Evolutionary conservation across 2,888 invertebrate genomes (phyloP).

Genomic region (Resseliella maxima): DNA sequence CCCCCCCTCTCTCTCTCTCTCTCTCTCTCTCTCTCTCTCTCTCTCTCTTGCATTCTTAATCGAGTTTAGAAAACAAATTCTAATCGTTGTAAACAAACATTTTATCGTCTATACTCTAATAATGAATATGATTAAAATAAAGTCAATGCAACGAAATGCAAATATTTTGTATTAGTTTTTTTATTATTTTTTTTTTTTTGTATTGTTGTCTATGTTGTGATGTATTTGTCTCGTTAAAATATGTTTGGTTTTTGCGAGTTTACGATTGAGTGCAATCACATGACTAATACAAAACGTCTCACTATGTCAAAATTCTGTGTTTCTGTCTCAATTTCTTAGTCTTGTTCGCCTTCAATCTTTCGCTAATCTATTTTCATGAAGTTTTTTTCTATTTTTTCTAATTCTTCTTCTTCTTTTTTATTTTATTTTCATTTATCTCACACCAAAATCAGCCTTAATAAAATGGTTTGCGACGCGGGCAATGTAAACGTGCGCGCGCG

Average conservation of each 20-base stretch:
- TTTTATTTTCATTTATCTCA: neutral
- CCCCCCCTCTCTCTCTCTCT: too few species aligned
- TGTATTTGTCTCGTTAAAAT: neutral
- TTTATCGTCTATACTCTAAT: too few species aligned
- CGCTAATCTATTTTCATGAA: too few species aligned
- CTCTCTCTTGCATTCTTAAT: too few species aligned
- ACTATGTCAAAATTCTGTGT: too few species aligned
- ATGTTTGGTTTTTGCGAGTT: neutral
- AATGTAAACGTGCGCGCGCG: neutral
- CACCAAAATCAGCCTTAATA: neutral
- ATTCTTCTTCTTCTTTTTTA: neutral
- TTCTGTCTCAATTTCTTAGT: too few species aligned
- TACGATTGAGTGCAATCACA: neutral
- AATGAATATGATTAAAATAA: too few species aligned
- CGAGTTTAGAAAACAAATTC: too few species aligned
- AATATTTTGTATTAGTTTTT: neutral
- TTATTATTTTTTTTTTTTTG: neutral
- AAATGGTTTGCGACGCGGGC: neutral
- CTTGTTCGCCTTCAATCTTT: too few species aligned
- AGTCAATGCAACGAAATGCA: neutral
- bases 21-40: too few species aligned
- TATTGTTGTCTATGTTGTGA: neutral
- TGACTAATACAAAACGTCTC: slow-evolving; percentile 23
- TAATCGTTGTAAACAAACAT: too few species aligned
- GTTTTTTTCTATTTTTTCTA: too few species aligned